Conservation (phyloP, 1,140 invertebrate genomes). For the Tribolium castaneum region DNA sequence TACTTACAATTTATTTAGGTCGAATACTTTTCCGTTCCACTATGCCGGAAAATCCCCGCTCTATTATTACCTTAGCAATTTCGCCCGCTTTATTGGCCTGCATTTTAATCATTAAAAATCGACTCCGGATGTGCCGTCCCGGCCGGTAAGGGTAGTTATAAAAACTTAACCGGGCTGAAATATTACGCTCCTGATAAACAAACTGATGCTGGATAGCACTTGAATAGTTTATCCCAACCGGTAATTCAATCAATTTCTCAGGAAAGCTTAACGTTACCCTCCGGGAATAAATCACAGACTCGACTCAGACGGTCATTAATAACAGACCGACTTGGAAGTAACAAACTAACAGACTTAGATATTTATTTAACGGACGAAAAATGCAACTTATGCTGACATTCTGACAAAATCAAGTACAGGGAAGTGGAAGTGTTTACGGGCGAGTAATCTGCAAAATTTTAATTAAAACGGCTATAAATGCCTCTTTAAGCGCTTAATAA, state of each 20-base stretch:
- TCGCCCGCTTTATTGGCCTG: not conserved
- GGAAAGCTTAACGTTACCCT: slow-evolving; percentile 31
- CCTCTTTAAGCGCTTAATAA: not conserved
- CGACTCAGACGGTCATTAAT: slow-evolving; percentile 31
- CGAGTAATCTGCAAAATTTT: not conserved
- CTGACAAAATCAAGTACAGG: too few species aligned
- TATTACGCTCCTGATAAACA: slow-evolving; percentile 13
- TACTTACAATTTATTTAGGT: slow-evolving; percentile 28
- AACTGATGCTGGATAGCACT: slow-evolving; percentile 8
- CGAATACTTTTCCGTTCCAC: slow-evolving; percentile 8
- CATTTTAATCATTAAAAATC: not conserved
- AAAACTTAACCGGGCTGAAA: slow-evolving; percentile 1
- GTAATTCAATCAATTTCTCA: slow-evolving; percentile 36
- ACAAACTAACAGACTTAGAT: slow-evolving; percentile 16
- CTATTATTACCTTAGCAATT: slow-evolving; percentile 11
- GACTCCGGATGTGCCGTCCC: too few species aligned
- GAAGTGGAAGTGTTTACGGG: not conserved
- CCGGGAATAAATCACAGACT: slow-evolving; percentile 29
- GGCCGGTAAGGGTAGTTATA: not conserved
- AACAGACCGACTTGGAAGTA: slow-evolving; percentile 26
- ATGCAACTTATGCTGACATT: not conserved
- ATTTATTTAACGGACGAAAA: slow-evolving; percentile 4
- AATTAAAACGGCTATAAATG: not conserved
- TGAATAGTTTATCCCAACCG: slow-evolving; percentile 33
- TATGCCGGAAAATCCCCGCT: slow-evolving; percentile 14